A percentile compares a stretch with the other conserved stretches of the same genome.
phyloP scores from a whole-genome alignment of 2,797 vertebrate genomes.

The Xenopus petersii region DNA sequence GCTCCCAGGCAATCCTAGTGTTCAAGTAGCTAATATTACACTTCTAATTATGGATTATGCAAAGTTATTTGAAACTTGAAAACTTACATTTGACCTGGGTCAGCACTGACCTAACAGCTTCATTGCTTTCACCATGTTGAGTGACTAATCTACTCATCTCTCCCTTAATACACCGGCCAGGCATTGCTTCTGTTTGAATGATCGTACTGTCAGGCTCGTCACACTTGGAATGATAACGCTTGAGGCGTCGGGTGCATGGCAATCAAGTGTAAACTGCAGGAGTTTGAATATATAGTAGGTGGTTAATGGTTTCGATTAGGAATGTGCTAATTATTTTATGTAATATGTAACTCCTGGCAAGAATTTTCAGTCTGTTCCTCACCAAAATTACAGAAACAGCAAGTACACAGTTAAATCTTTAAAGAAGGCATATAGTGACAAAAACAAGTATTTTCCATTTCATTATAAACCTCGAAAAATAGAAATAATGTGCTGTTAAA shows the following conservation, averaged over 20 bases:
- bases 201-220: constrained; percentile 25
- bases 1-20: constrained; percentile 16
- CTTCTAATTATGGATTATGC: constrained; percentile 44
- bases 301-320: constrained; percentile 11
- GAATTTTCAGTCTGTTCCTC: too few species aligned
- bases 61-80: constrained; percentile 39
- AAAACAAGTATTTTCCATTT: too few species aligned
- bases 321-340: too few species aligned
- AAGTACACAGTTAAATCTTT: too few species aligned
- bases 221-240: constrained; percentile 14
- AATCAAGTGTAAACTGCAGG: constrained; percentile 16
- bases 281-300: constrained; percentile 6
- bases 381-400: too few species aligned
- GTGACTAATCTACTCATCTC: constrained; percentile 35
- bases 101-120: constrained; percentile 36
- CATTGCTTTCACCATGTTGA: constrained; percentile 25
- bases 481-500: too few species aligned
- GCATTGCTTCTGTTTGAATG: constrained; percentile 33
- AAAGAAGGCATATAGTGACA: too few species aligned
- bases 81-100: constrained; percentile 34
- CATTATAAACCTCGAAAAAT: too few species aligned
- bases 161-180: constrained; percentile 12
- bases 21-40: constrained; percentile 35
- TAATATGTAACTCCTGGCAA: too few species aligned
- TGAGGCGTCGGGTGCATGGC: constrained; percentile 1